A percentile compares a stretch with the other conserved stretches of the same genome.
These are phyloP conservation scores for Pandion haliaetus DNA, from an alignment of 2,113 vertebrate genomes.

Conservation along the genomic window DNA sequence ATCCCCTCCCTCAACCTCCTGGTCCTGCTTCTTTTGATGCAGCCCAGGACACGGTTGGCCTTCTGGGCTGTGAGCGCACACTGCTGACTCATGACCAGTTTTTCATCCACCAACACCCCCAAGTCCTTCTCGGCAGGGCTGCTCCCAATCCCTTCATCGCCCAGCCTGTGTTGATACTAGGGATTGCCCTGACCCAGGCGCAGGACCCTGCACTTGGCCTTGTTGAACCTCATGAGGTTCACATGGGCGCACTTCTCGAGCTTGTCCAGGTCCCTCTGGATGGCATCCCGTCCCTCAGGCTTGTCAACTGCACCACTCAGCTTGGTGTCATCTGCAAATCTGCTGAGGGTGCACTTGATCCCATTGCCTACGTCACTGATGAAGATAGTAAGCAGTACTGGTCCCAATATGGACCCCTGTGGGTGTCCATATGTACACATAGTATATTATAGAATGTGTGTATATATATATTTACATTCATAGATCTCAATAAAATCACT, in stretches of 20 bases:
- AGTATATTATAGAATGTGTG: not conserved
- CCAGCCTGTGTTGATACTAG: not conserved
- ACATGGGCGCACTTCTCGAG: too few species aligned
- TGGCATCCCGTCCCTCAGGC: not conserved
- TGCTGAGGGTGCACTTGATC: not conserved
- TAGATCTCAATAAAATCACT: not conserved
- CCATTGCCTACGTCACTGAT: not conserved
- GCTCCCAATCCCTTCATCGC: not conserved
- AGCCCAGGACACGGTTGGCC: not conserved
- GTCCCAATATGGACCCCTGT: not conserved
- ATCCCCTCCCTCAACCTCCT: not conserved
- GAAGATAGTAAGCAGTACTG: not conserved
- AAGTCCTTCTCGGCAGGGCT: not conserved
- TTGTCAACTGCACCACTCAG: rapidly evolving
- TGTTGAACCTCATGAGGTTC: not conserved
- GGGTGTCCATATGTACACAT: not conserved
- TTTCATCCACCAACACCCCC: not conserved
- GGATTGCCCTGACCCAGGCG: not conserved
- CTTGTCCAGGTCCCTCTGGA: not conserved
- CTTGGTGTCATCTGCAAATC: rapidly evolving
- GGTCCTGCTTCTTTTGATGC: not conserved
- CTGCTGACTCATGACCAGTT: not conserved
- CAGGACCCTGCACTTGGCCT: not conserved
- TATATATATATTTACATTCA: not conserved
- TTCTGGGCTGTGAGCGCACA: not conserved